Percentiles rank a stretch among this genome's conserved stretches.
Evolutionary conservation across 2,888 invertebrate species (phyloP).

Genomic region (Drosophila villosipedis): DNA sequence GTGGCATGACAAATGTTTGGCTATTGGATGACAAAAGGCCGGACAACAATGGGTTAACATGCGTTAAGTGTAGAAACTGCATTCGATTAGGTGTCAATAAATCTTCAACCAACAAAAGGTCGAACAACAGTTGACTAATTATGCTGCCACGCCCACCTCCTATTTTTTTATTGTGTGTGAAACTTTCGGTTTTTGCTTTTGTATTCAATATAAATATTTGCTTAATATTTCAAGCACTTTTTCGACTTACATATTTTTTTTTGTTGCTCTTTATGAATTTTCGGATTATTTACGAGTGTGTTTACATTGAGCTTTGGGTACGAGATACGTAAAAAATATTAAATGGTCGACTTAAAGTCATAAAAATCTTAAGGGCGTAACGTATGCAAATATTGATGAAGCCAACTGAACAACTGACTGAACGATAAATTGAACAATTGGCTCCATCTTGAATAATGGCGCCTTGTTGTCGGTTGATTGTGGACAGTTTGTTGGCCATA

Average conservation of each 20-base stretch:
- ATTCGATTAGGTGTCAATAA: slow-evolving; percentile 46
- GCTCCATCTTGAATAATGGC: neutral
- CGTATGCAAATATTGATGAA: slow-evolving; percentile 46
- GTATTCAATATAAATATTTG: slow-evolving; percentile 62
- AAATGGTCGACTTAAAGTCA: slow-evolving; percentile 20
- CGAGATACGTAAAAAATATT: neutral
- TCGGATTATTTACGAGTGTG: slow-evolving; percentile 38
- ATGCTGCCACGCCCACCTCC: slow-evolving; percentile 63
- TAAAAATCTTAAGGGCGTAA: slow-evolving; percentile 37
- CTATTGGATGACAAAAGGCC: slow-evolving; percentile 12
- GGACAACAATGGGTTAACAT: slow-evolving; percentile 27
- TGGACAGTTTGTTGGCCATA: slow-evolving; percentile 21
- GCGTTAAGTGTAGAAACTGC: slow-evolving; percentile 34
- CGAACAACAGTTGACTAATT: slow-evolving; percentile 26
- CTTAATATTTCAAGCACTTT: slow-evolving; percentile 36
- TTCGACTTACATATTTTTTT: neutral
- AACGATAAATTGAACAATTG: slow-evolving; percentile 9
- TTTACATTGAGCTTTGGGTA: slow-evolving; percentile 24
- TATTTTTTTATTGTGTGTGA: neutral
- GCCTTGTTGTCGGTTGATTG: slow-evolving; percentile 11
- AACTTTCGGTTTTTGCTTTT: slow-evolving; percentile 47
- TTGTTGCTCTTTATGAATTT: slow-evolving; percentile 11
- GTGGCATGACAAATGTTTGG: slow-evolving; percentile 44
- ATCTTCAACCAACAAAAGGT: slow-evolving; percentile 64
- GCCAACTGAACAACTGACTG: neutral